Conservation (phyloP, 2,888 invertebrate species). For the Synanthedon andrenaeformis region DNA sequence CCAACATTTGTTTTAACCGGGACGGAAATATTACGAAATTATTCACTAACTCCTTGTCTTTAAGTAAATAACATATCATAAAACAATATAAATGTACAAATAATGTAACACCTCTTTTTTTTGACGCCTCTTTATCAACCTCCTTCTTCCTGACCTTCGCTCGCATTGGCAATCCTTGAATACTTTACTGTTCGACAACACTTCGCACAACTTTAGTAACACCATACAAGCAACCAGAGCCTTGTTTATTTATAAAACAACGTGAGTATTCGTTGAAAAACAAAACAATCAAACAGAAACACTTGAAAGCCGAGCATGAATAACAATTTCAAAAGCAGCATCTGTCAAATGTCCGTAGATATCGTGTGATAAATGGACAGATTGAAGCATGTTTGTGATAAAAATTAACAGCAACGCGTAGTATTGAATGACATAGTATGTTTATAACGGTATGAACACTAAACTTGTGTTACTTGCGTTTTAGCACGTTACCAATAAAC, state of each 20-base stretch:
- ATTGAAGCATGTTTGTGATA: slow-evolving; percentile 50
- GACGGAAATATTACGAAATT: too few species aligned
- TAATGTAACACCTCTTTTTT: slow-evolving; percentile 29
- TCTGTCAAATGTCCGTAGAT: slow-evolving; percentile 44
- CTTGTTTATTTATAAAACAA: neutral
- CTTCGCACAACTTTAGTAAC: slow-evolving; percentile 45
- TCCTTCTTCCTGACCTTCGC: slow-evolving; percentile 65
- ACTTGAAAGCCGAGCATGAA: slow-evolving; percentile 42
- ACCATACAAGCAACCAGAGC: slow-evolving; percentile 34
- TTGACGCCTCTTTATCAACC: slow-evolving; percentile 40
- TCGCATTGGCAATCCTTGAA: slow-evolving; percentile 65
- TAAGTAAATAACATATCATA: too few species aligned
- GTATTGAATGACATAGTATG: slow-evolving; percentile 26
- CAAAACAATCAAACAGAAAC: slow-evolving; percentile 23
- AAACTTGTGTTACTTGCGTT: slow-evolving; percentile 12
- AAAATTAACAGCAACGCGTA: slow-evolving; percentile 50
- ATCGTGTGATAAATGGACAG: slow-evolving; percentile 46
- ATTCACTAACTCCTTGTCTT: too few species aligned
- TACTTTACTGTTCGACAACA: slow-evolving; percentile 54
- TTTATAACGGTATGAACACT: slow-evolving; percentile 19
- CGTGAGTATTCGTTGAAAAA: neutral
- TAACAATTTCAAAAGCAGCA: slow-evolving; percentile 32
- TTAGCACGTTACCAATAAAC: neutral
- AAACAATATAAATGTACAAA: too few species aligned
- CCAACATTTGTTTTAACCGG: too few species aligned